Conservation (phyloP, 2,888 invertebrate species). For the Agrochola circellaris region DNA sequence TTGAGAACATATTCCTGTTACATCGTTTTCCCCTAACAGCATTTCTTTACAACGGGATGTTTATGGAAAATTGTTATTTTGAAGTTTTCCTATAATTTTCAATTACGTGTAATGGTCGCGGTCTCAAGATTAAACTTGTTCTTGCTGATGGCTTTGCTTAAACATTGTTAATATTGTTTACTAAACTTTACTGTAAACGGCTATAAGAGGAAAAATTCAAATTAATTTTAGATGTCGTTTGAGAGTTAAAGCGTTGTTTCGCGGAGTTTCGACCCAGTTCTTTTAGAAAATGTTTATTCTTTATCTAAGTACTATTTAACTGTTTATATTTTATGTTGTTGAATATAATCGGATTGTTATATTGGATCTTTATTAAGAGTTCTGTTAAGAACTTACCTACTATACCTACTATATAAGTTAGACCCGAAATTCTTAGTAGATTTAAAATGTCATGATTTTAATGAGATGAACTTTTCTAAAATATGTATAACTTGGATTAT, state of each 20-base stretch:
- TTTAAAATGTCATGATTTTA: neutral
- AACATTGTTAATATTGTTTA: slow-evolving; percentile 41
- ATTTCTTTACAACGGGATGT: neutral
- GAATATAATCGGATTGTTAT: neutral
- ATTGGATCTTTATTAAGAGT: no score
- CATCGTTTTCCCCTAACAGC: neutral
- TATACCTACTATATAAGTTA: neutral
- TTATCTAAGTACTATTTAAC: no score
- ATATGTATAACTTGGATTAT: neutral
- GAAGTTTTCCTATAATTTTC: slow-evolving; percentile 8
- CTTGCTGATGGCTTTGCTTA: slow-evolving; percentile 7
- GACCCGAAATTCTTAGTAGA: neutral
- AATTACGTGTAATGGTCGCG: slow-evolving; percentile 8
- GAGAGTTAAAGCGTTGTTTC: slow-evolving; percentile 28
- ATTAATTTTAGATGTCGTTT: slow-evolving; percentile 42
- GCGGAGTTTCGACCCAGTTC: neutral
- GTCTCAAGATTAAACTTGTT: neutral
- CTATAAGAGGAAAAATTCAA: slow-evolving; percentile 31
- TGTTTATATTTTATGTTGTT: neutral
- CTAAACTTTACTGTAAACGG: slow-evolving; percentile 31
- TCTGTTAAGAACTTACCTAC: no score
- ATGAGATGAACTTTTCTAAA: neutral
- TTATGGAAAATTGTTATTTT: neutral
- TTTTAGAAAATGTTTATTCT: neutral
- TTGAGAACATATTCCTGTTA: neutral